These are phyloP conservation scores for Cladorhizidae sp. DNA, from an alignment of 37 sponge, comb jelly and placozoan species.

Conservation along the genomic window DNA sequence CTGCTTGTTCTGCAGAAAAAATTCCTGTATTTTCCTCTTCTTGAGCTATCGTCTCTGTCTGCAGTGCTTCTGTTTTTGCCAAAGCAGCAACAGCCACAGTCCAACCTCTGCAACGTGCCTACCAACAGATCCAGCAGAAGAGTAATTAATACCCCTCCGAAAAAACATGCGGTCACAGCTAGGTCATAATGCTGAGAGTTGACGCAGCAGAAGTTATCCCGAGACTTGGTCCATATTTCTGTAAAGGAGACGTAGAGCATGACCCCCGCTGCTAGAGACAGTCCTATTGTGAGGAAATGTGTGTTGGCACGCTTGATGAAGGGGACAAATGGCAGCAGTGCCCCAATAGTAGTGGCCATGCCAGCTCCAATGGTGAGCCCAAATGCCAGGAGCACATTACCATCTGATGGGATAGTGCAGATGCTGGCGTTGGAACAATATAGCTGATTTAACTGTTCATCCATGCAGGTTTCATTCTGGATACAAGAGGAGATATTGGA, in stretches of 20 bases:
- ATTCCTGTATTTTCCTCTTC: background rate
- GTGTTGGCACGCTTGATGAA: slow-evolving; percentile 57
- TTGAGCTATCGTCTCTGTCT: background rate
- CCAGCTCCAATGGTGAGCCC: slow-evolving; percentile 78
- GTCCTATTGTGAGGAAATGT: slow-evolving; percentile 22
- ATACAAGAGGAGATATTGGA: background rate
- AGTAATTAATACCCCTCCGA: slow-evolving; percentile 66
- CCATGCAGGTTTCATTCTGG: too few species aligned
- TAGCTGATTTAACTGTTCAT: background rate
- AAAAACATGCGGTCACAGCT: slow-evolving; percentile 41
- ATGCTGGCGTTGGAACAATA: slow-evolving; percentile 29
- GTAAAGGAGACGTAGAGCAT: slow-evolving; percentile 77
- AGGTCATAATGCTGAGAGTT: slow-evolving; percentile 30
- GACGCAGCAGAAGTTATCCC: slow-evolving; percentile 60
- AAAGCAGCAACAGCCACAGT: slow-evolving; percentile 30
- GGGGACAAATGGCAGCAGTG: slow-evolving; percentile 67
- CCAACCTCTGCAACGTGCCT: slow-evolving; percentile 29
- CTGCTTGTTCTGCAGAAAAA: background rate
- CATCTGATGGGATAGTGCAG: background rate
- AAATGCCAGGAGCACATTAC: slow-evolving; percentile 63
- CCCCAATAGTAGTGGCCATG: slow-evolving; percentile 66
- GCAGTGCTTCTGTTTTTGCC: background rate
- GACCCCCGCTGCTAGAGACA: slow-evolving; percentile 71
- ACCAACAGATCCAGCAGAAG: slow-evolving; percentile 47
- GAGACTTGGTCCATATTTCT: slow-evolving; percentile 52